Conservation (phyloP, 2,797 vertebrate species). For the Tympanoctomys barrerae region DNA sequence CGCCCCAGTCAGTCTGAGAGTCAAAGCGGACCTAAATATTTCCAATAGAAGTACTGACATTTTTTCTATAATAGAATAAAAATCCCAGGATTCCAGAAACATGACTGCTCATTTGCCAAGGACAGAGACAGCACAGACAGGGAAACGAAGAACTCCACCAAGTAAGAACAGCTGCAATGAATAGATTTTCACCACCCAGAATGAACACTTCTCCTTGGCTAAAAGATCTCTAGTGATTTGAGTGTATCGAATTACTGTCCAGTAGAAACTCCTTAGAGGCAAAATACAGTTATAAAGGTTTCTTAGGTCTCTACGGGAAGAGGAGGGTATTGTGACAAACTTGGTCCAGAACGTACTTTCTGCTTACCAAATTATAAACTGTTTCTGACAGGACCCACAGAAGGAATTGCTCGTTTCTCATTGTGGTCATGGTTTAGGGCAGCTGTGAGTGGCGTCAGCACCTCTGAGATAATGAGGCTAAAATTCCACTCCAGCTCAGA, state of each 20-base stretch:
- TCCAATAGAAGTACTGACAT: background rate
- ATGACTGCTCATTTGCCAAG: slow-evolving; percentile 1
- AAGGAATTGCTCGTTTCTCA: background rate
- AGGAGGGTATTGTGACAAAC: background rate
- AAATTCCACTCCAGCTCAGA: background rate
- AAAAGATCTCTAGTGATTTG: background rate
- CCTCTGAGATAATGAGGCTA: background rate
- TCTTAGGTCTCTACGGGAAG: background rate
- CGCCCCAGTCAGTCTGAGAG: background rate
- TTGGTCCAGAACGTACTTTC: slow-evolving; percentile 7
- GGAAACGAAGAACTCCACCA: background rate
- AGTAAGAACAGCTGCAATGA: background rate
- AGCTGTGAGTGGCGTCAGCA: background rate
- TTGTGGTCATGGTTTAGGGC: background rate
- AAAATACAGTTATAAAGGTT: background rate
- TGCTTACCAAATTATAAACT: background rate
- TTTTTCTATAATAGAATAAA: background rate
- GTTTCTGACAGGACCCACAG: background rate
- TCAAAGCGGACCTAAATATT: background rate
- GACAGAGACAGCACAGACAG: background rate
- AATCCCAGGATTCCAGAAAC: slow-evolving; percentile 5
- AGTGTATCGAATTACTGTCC: background rate
- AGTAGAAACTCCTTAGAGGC: background rate
- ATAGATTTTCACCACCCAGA: background rate
- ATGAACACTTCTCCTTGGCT: background rate